Base-by-base conservation (phyloP, 2,888 invertebrate genomes). In the Ochlodes sylvanus region DNA sequence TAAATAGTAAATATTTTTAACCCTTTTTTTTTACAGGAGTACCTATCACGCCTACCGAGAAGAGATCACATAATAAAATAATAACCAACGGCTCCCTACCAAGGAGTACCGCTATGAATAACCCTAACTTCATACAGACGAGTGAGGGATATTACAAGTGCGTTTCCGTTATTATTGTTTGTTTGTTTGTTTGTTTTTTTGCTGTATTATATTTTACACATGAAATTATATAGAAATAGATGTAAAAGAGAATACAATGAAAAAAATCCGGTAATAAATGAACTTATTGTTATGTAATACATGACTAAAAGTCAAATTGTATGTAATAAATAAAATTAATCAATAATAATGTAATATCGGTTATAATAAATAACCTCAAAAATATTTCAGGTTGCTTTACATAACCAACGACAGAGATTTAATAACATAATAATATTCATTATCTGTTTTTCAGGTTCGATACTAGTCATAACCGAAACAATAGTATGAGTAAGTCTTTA, bases 11-110 rank as follows among this genome's bases (percentile, higher is more conserved):
- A 47, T 15, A 55, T 55, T 57, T 44, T 7, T 32, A 42, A 56
- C 27, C 9, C 4, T 34, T 56, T 14, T 10, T n/a, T 19, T 10
- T 83, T 77, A 0, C 89, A 96, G 97, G 93, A 21, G 76, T 85
- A 9, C 93, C 94, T 0, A 87, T 92, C 56, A 93, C 94, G 0
- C 93, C 94, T 0, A 91, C 93, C 0, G 94, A 94, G 75, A 94
- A 93, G 73, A 79, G 93, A 58, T 82, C 93, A 0, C 94, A 93
- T 76, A 95, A 95, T 77, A 95, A 95, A 76, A 98, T 98, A 68
- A 98, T 97, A 83, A 98, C 98, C 0, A 98, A 98, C 80, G 98
- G 98, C 0, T 98, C 98, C 0, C 87, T 98, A 55, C 97, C 98
- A 0, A 90, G 97, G 19, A 97, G 96, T 62, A 86, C 87, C 0